Evolutionary conservation across 2,797 vertebrate species (phyloP).

Genomic region (Macropodus opercularis): DNA sequence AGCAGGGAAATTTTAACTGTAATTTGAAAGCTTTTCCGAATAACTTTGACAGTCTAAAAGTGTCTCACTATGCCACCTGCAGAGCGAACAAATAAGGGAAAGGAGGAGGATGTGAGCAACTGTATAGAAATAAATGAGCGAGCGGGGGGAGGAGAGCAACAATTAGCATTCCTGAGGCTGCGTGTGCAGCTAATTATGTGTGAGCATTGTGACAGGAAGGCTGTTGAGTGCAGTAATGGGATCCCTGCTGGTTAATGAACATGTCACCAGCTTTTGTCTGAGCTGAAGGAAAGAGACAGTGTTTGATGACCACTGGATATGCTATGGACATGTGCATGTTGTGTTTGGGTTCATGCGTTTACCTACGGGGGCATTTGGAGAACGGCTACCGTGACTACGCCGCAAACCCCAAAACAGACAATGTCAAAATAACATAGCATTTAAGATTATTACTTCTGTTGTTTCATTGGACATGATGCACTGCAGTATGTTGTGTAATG

Average conservation of each 20-base stretch:
- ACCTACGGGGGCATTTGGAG: neutral
- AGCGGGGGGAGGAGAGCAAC: conserved; percentile 62
- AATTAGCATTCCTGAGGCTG: conserved; percentile 79
- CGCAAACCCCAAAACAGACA: conserved; percentile 9
- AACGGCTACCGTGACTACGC: no score
- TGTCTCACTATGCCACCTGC: conserved; percentile 63
- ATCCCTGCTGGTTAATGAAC: conserved; percentile 83
- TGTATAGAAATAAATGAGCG: conserved; percentile 47
- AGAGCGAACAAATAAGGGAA: conserved; percentile 54
- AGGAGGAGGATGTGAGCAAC: conserved; percentile 48
- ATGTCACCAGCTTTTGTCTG: conserved; percentile 76
- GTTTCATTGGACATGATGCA: no score
- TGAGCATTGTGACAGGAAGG: conserved; percentile 78
- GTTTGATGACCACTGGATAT: conserved; percentile 63
- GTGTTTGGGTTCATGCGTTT: conserved; percentile 26
- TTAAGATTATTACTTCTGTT: no score
- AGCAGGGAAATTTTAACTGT: conserved; percentile 63
- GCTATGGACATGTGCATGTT: conserved; percentile 27
- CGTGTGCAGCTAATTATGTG: conserved; percentile 80
- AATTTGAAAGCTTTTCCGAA: conserved; percentile 70
- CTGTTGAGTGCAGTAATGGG: conserved; percentile 77
- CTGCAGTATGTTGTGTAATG: no score
- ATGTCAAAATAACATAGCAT: no score
- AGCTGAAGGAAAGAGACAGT: conserved; percentile 62
- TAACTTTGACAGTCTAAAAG: conserved; percentile 71